Base-by-base conservation (phyloP, 2,888 invertebrate species). In the Ormyrus labotus region DNA sequence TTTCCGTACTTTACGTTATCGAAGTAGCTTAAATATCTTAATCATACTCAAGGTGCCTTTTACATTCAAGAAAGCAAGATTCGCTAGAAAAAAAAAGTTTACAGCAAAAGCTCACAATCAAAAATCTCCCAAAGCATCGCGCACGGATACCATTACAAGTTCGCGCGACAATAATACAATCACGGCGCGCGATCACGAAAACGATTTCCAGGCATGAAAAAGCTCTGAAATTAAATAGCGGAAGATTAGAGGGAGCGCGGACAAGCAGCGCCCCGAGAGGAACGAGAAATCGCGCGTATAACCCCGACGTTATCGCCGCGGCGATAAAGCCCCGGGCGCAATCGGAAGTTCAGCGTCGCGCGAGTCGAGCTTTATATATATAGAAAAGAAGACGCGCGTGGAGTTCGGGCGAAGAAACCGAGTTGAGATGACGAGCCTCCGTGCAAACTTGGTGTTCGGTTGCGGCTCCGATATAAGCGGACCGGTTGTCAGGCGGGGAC, bases 341-440 rank as follows among this genome's bases (percentile, higher is more conserved):
- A 65, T 78, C 53, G 72, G 55, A 61, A 69, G 68, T 69, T 68
- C 19, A 47, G 8, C 57, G 19, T 64, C 63, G 47, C 67, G 34
- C n/a, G 34, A 45, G 8, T 9, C 69, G 64, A 11, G 48, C 11
- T 0, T 48, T 69, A 34, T 51, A 11, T 58, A 11, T n/a, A 53
- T 8, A 8, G 10, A 13, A 4, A 63, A 4, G n/a, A 11, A 45
- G 19, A 50, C 19, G 19, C 9, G 13, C 51, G n/a, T 68, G 45
- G 45, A 13, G 55, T 67, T 67, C 74, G 64, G 11, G 6, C 58
- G 68, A 13, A 53, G 11, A 63, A 34, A 63, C 55, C 61, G 45
- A 47, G 7, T 48, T 69, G 67, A 55, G 73, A 72, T 68, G 78
- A 64, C 82, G 75, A 69, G 74, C 74, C 80, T 60, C 13, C 57